Evolutionary conservation across 2,888 invertebrate genomes (phyloP).

Genomic region (Dysmachus trigonus): DNA sequence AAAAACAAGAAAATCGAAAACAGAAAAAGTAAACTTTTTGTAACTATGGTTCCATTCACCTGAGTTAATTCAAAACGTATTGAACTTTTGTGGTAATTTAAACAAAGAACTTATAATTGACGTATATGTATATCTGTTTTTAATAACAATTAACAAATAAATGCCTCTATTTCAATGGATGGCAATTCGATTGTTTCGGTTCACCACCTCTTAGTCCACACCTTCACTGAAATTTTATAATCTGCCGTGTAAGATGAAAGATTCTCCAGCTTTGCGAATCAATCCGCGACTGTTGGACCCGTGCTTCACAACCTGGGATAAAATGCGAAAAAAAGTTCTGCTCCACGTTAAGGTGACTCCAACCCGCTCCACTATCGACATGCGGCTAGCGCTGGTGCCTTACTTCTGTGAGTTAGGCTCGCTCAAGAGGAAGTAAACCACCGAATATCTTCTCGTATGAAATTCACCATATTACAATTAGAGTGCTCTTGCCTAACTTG

Average conservation of each 20-base stretch:
- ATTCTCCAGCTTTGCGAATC: neutral
- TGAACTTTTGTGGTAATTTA: neutral
- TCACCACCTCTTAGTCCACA: neutral
- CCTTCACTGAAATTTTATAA: neutral
- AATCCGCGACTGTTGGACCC: neutral
- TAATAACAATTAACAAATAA: neutral
- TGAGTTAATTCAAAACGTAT: neutral
- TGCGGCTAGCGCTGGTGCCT: neutral
- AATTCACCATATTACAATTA: neutral
- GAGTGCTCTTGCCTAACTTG: neutral
- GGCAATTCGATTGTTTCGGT: neutral
- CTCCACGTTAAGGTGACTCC: neutral
- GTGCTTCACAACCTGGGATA: neutral
- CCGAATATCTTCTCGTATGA: neutral
- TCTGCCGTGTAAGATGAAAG: neutral
- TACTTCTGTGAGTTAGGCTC: neutral
- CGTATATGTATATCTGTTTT: neutral
- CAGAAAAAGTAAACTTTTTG: neutral
- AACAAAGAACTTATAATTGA: neutral
- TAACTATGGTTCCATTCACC: slow-evolving; percentile 16
- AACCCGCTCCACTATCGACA: neutral
- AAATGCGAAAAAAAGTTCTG: neutral
- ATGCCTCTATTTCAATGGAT: neutral
- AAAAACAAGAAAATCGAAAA: neutral
- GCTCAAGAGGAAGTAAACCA: neutral